phyloP scores from a whole-genome alignment of 2,113 vertebrate genomes.

The Cardinalis cardinalis region DNA sequence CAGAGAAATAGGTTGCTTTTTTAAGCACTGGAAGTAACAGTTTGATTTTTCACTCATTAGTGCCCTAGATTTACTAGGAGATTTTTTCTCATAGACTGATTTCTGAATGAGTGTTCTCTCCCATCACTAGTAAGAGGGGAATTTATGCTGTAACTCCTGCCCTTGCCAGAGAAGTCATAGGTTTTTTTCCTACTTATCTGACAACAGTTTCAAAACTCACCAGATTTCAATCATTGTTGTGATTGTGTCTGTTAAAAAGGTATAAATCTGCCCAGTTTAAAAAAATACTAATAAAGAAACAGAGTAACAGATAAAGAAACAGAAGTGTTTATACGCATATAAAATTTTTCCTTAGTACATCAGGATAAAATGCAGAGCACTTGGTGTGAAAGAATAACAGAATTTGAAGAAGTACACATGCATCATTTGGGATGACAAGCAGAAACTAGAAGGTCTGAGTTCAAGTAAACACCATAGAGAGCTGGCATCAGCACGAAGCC shows the following conservation, averaged over 20 bases:
- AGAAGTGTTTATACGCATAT: rapidly evolving
- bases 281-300: background rate
- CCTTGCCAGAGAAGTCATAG: rapidly evolving
- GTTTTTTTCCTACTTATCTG: background rate
- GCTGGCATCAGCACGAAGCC: background rate
- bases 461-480: background rate
- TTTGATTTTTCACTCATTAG: constrained; percentile 17
- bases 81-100: background rate
- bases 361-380: background rate
- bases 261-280: background rate
- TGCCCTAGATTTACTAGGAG: background rate
- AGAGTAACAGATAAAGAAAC: background rate
- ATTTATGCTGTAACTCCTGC: background rate
- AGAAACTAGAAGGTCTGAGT: background rate
- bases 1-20: background rate
- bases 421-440: background rate
- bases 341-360: background rate
- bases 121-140: background rate
- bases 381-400: background rate
- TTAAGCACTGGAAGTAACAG: background rate
- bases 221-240: background rate
- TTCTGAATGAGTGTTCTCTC: background rate
- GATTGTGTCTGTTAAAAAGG: background rate
- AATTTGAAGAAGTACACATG: background rate
- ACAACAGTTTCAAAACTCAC: background rate